Conservation (phyloP, 2,888 invertebrate species). For the Spilosoma lubricipeda region DNA sequence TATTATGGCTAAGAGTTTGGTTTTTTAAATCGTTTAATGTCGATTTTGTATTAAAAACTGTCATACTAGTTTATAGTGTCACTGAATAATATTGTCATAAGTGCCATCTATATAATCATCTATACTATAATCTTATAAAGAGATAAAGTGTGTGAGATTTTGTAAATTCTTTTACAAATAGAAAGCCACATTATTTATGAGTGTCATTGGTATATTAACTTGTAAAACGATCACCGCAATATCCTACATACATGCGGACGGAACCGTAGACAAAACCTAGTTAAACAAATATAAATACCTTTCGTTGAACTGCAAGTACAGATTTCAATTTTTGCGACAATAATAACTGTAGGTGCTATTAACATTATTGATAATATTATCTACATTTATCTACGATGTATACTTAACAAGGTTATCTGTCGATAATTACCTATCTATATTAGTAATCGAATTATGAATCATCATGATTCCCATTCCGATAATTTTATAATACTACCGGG, state of each 20-base stretch:
- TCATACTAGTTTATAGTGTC: not conserved
- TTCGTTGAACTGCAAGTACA: not conserved
- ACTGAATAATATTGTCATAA: too few relatives aligned
- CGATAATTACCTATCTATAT: not conserved
- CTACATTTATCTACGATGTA: not conserved
- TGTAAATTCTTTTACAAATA: too few relatives aligned
- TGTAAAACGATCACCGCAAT: too few relatives aligned
- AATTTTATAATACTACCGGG: not conserved
- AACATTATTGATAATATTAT: not conserved
- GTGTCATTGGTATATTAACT: too few relatives aligned
- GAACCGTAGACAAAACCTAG: too few relatives aligned
- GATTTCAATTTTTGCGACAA: not conserved
- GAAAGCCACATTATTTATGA: too few relatives aligned
- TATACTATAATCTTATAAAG: too few relatives aligned
- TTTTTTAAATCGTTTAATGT: not conserved
- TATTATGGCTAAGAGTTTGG: conserved; percentile 33
- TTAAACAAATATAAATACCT: not conserved
- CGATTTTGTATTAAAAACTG: conserved; percentile 6
- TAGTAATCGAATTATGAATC: not conserved
- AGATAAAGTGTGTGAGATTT: too few relatives aligned
- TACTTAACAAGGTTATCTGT: not conserved
- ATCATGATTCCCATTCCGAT: not conserved
- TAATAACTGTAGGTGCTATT: not conserved
- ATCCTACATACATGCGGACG: too few relatives aligned
- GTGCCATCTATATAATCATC: too few relatives aligned